These are phyloP conservation scores for Himalopsyche anomala DNA, from an alignment of 2,888 invertebrate genomes.

Conservation along the genomic window DNA sequence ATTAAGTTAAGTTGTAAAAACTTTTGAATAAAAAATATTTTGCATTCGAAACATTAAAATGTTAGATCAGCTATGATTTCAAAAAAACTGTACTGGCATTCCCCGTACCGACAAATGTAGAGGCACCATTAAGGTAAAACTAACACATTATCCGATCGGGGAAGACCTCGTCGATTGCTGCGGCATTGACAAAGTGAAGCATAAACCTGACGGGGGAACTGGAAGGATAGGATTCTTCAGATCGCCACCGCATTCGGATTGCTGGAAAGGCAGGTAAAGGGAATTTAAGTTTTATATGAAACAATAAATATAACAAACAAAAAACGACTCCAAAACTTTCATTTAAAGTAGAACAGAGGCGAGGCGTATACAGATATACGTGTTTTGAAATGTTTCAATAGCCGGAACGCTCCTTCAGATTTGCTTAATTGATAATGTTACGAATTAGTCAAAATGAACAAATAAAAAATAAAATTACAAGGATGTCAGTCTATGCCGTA, in stretches of 20 bases:
- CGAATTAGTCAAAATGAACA: not conserved
- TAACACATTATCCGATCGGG: constrained; percentile 16
- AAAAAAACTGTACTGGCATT: constrained; percentile 20
- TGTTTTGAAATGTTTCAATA: not conserved
- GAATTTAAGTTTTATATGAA: constrained; percentile 2
- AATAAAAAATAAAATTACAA: not conserved
- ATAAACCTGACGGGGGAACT: constrained; percentile 43
- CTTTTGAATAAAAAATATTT: not conserved
- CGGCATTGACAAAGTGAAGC: constrained; percentile 50
- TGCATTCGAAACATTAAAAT: not conserved
- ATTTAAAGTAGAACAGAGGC: not conserved
- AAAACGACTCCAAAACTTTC: not conserved
- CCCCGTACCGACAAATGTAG: constrained; percentile 19
- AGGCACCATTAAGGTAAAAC: not conserved
- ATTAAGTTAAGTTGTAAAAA: too few relatives aligned
- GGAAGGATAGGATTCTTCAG: constrained; percentile 29
- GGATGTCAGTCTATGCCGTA: constrained; percentile 39
- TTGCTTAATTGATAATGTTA: constrained; percentile 11
- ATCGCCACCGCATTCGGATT: constrained; percentile 43
- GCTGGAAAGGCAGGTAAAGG: constrained; percentile 56
- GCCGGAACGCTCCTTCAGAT: constrained; percentile 20
- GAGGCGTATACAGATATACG: not conserved
- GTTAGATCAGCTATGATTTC: constrained; percentile 19
- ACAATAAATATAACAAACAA: not conserved
- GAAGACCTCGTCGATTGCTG: constrained; percentile 15